Evolutionary conservation across 2,797 vertebrate genomes (phyloP).

Genomic region (Babyrousa celebensis): DNA sequence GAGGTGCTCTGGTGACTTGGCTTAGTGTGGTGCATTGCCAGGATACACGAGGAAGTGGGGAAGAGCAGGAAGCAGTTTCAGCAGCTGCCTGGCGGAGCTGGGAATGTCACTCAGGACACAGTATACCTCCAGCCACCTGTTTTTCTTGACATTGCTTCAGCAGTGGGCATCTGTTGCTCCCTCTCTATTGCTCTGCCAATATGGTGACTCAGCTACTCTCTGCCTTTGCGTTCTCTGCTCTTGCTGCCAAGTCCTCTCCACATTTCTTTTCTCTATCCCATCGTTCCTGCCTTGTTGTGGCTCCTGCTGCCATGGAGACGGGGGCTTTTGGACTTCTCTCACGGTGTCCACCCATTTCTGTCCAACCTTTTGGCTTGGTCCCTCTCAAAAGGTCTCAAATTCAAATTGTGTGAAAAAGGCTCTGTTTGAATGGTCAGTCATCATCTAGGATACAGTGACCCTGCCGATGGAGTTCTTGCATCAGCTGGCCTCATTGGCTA

Average conservation of each 20-base stretch:
- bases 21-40: conserved; percentile 46
- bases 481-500: not conserved
- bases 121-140: conserved; percentile 80
- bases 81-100: conserved; percentile 75
- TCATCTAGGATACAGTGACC: not conserved
- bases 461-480: not conserved
- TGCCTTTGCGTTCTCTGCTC: not conserved
- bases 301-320: not conserved
- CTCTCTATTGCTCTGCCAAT: not conserved
- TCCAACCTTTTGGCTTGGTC: not conserved
- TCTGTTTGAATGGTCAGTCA: not conserved
- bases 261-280: not conserved
- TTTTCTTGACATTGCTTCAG: conserved; percentile 54
- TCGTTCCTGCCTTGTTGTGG: not conserved
- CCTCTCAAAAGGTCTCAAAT: not conserved
- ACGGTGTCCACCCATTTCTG: not conserved
- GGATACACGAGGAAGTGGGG: conserved; percentile 58
- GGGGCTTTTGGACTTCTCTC: not conserved
- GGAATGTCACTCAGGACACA: conserved; percentile 53
- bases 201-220: not conserved
- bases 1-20: conserved; percentile 44
- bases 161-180: conserved; percentile 38
- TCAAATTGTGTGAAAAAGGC: not conserved
- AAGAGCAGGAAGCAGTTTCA: conserved; percentile 72
- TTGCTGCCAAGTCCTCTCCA: not conserved